Base-by-base conservation (phyloP, 2,888 invertebrate genomes). In the Sabatieria punctata region DNA sequence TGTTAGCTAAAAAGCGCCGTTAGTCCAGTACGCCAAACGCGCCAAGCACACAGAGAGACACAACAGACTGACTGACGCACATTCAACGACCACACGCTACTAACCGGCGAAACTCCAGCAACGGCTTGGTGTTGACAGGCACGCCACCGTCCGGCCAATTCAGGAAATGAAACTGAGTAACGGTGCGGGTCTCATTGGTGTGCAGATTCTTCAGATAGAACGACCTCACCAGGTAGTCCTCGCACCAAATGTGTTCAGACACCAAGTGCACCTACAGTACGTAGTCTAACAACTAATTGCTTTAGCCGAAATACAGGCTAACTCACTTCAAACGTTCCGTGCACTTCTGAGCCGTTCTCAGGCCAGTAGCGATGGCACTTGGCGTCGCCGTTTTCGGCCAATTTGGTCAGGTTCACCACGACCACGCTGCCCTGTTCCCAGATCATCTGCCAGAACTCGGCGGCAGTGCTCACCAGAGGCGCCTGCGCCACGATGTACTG, bases 181-280 rank as follows among this genome's bases (percentile, higher is more conserved):
- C 93, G 1, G 97, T 99, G 48, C 97, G 78, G 0, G 97, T 97
- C 70, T 97, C 95, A 36, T 65, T 64, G 6, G 91, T 95, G 64
- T 84, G 80, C 52, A 89, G 75, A 70, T 97, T 97, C 73, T 97
- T 99, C 72, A 99, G 72, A 70, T 97, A 97, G 75, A 99, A 93
- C 60, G 89, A 91, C 50, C 97, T 79, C 49, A 99, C 95, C 64
- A 99, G 74, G 70, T 97, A 99, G 68, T 99, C 95, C 59, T 97
- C 95, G 68, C 93, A 95, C 95, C 95, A 97, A 66, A 95, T 89
- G 67, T 99, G 97, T 67, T 99, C 97, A 61, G 93, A 93, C 2
- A 99, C 95, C 51, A 99, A 75, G 68, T 97, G 93, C 33, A 95
- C 91, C 83, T 85, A 57, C 93, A 15, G 6, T 21, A 42, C 33